These are phyloP conservation scores for Batillaria attramentaria DNA, from an alignment of 1,140 invertebrate species.

Conservation along the genomic window DNA sequence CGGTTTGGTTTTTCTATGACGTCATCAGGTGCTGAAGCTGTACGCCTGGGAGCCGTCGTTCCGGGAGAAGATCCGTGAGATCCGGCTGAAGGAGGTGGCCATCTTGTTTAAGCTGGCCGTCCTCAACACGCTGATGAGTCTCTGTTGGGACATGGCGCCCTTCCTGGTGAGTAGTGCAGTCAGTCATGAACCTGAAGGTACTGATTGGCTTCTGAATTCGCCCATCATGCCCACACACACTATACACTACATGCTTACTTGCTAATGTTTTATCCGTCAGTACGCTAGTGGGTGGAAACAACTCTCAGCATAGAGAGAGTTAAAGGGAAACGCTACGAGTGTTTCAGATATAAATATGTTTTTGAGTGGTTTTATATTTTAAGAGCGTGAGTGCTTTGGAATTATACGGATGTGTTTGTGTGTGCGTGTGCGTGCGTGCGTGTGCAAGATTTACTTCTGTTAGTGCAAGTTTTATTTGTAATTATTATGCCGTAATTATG, in stretches of 20 bases:
- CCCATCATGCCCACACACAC: no score
- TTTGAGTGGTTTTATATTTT: no score
- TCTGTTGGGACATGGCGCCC: constrained; percentile 94
- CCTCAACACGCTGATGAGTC: constrained; percentile 80
- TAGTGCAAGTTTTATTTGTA: no score
- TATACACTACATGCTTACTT: not conserved
- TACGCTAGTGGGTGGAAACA: not conserved
- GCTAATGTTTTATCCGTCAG: not conserved
- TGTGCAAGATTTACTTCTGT: no score
- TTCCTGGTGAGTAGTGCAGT: constrained; percentile 77
- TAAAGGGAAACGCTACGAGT: no score
- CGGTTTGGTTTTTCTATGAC: constrained; percentile 71
- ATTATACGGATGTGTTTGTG: no score
- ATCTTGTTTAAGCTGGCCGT: constrained; percentile 69
- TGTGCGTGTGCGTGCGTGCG: no score
- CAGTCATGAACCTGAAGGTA: not conserved
- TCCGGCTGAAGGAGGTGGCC: constrained; percentile 68
- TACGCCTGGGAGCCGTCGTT: constrained; percentile 74
- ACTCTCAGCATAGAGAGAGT: no score
- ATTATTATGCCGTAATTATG: no score
- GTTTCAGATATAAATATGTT: no score
- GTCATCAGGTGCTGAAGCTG: constrained; percentile 54
- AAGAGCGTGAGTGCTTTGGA: constrained; percentile 66
- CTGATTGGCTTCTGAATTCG: not conserved
- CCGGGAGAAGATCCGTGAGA: constrained; percentile 62